Base-by-base conservation (phyloP, 2,797 vertebrate species). In the Rhynchonycteris naso region DNA sequence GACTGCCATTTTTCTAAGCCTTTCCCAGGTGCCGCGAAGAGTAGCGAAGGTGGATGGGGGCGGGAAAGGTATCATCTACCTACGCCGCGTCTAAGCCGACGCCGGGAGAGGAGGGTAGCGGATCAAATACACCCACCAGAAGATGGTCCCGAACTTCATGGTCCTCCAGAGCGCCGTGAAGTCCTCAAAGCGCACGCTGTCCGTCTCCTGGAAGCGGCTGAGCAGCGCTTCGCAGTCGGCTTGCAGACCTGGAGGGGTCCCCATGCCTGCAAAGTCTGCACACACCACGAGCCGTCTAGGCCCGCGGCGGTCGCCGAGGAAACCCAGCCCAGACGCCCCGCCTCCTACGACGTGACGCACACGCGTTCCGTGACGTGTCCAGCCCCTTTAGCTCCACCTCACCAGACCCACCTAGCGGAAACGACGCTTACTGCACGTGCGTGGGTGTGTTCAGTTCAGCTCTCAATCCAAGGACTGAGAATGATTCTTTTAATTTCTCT, bases 101-200 rank as follows among this genome's bases (percentile, higher is more conserved):
- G 15, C 15, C 0, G 9, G 22, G 7, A 28, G 4, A 0, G 21
- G 38, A 19, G 10, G 19, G 18, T 0, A 10, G 11, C 15, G 2
- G 4, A 11, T 52, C 5, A 79, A 47, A 35, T 35, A 43, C 43
- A 98, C 99, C 97, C 98, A 99, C 99, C 98, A 97, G 97, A 99
- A 99, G 35, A 99, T 97, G 59, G 98, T 97, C 5, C 98, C 98
- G 91, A 99, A 99, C 58, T 99, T 98, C 97, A 99, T 98, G 59
- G 98, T 98, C 96, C 97, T 98, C 99, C 99, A 99, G 56, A 99
- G 97, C n/a, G 97, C 94, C 2, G 98, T 97, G 97, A 99, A 99
- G 11, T 97, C 93, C 97, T 99, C 99, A 96, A 99, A 99, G 13
- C 99, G 99, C 86, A 99, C 99, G 0, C 99, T 99, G 0, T 99